Conservation (phyloP, 2,797 vertebrate genomes). For the Coregonus suidteri region DNA sequence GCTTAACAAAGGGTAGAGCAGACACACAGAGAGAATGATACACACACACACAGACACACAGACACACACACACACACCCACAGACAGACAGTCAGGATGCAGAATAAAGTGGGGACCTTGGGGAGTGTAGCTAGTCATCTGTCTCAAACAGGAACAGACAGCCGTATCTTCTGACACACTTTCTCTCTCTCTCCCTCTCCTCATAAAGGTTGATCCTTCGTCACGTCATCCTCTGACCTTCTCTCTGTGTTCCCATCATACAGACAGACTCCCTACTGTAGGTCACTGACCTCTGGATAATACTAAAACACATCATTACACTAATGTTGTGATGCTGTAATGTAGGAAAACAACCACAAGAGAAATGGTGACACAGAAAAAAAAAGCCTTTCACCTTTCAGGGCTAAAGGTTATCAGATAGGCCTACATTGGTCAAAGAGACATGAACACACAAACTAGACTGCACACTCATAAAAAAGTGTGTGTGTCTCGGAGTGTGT, state of each 20-base stretch:
- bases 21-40: no score
- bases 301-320: constrained; percentile 2
- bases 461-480: not conserved
- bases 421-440: constrained; percentile 22
- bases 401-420: constrained; percentile 64
- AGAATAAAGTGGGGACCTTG: no score
- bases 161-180: constrained; percentile 60
- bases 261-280: not conserved
- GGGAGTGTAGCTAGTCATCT: no score
- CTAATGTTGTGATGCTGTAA: constrained; percentile 54
- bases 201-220: constrained; percentile 42
- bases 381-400: constrained; percentile 61
- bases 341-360: constrained; percentile 63
- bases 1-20: not conserved
- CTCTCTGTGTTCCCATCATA: constrained; percentile 3
- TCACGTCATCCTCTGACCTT: constrained; percentile 46
- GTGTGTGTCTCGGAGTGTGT: constrained; percentile 22
- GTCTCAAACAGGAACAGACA: constrained; percentile 60
- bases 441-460: constrained; percentile 10
- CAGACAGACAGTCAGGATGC: not conserved
- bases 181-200: not conserved
- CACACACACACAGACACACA: not conserved
- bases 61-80: not conserved
- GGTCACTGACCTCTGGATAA: constrained; percentile 35
- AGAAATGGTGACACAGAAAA: constrained; percentile 67